phyloP scores from a whole-genome alignment of 2,888 invertebrate species.

The Gandaritis pyraliata region DNA sequence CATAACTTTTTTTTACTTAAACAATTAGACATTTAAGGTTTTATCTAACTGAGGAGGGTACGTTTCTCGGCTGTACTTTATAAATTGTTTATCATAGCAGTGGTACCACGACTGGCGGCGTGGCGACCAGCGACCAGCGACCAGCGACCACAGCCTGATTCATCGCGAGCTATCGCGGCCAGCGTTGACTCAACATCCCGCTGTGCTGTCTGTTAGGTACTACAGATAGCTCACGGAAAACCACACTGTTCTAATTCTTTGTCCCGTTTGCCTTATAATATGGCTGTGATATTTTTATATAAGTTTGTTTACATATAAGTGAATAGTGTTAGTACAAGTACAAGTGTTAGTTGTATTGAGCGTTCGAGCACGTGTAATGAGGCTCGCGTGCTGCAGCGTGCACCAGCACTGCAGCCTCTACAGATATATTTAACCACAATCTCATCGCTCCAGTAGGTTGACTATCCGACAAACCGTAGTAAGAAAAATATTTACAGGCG shows the following conservation, averaged over 20 bases:
- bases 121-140: too few species aligned
- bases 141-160: constrained; percentile 5
- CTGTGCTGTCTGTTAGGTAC: neutral
- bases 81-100: too few species aligned
- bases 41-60: too few species aligned
- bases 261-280: neutral
- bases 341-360: neutral
- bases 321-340: neutral
- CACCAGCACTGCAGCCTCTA: neutral
- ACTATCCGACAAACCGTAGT: neutral
- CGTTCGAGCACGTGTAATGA: constrained; percentile 6
- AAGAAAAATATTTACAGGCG: neutral
- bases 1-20: too few species aligned
- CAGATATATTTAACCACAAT: neutral
- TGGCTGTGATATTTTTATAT: constrained; percentile 2
- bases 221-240: constrained; percentile 21
- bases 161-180: constrained; percentile 18
- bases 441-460: constrained; percentile 1
- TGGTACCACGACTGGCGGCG: too few species aligned
- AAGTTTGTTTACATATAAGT: constrained; percentile 2
- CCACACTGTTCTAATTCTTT: neutral
- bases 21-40: too few species aligned
- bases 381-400: constrained; percentile 12
- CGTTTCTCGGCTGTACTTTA: too few species aligned
- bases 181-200: constrained; percentile 20